Evolutionary conservation across 2,888 invertebrate species (phyloP).

Genomic region (Gymnosoma rotundatum): DNA sequence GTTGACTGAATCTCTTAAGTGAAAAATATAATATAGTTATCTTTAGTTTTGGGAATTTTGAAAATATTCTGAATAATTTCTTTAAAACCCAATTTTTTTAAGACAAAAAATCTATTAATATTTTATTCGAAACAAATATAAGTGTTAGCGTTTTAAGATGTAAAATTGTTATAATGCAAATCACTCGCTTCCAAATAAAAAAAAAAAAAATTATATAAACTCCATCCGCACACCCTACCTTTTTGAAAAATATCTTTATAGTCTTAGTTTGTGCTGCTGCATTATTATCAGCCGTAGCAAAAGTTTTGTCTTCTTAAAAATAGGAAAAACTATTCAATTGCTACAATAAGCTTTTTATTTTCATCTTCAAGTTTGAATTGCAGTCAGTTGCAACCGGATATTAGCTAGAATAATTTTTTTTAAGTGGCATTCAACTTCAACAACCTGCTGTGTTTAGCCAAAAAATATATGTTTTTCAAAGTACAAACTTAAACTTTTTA

Average conservation of each 20-base stretch:
- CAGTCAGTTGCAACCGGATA: constrained; percentile 66
- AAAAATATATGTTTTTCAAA: constrained; percentile 51
- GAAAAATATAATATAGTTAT: too few species aligned
- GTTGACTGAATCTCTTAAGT: too few species aligned
- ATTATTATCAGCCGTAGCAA: constrained; percentile 50
- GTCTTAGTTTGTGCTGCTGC: constrained; percentile 34
- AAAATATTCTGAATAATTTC: too few species aligned
- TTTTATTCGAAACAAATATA: too few species aligned
- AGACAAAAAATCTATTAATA: too few species aligned
- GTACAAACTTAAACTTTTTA: constrained; percentile 60
- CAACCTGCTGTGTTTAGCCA: constrained; percentile 57
- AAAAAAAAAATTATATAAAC: too few species aligned
- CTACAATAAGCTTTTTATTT: constrained; percentile 63
- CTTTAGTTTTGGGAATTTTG: too few species aligned
- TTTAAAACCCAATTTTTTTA: too few species aligned
- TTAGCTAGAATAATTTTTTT: constrained; percentile 46
- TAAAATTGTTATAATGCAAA: too few species aligned
- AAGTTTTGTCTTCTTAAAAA: constrained; percentile 60
- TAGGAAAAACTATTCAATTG: constrained; percentile 62
- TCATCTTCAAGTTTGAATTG: constrained; percentile 54
- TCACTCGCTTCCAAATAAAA: too few species aligned
- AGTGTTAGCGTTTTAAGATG: too few species aligned
- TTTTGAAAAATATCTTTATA: constrained; percentile 6
- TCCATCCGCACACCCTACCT: not conserved
- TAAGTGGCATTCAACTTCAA: constrained; percentile 40